Percentiles rank a stretch among this genome's conserved stretches.
These are phyloP conservation scores for Metalampra italica DNA, from an alignment of 2,888 invertebrate genomes.

Conservation along the genomic window DNA sequence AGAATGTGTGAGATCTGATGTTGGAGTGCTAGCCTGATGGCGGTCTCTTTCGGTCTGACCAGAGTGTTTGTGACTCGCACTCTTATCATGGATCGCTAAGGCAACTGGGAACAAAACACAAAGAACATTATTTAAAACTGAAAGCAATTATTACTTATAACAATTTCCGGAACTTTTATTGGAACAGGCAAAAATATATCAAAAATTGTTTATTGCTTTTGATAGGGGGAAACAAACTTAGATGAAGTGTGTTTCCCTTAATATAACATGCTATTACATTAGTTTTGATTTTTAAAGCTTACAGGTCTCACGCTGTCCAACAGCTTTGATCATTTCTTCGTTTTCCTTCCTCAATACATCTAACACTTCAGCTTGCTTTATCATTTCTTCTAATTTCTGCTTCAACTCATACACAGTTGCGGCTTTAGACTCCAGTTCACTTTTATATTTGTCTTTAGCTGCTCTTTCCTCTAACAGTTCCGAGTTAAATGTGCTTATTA, in stretches of 20 bases:
- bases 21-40: conserved; percentile 58
- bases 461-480: conserved; percentile 39
- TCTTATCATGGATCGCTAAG: conserved; percentile 38
- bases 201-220: no score
- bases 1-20: conserved; percentile 56
- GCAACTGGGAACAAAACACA: conserved; percentile 39
- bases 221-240: no score
- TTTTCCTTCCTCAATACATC: conserved; percentile 46
- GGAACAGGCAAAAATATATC: no score
- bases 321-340: conserved; percentile 41
- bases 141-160: no score
- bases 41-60: conserved; percentile 34
- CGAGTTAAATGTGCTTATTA: conserved; percentile 35
- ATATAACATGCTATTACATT: no score
- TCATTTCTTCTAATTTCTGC: conserved; percentile 28
- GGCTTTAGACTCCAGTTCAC: conserved; percentile 27
- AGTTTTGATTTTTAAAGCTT: conserved; percentile 29
- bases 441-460: conserved; percentile 29
- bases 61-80: conserved; percentile 30
- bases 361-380: conserved; percentile 26
- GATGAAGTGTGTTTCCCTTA: no score
- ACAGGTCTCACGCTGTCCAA: conserved; percentile 52
- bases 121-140: neutral
- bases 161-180: no score
- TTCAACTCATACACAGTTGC: conserved; percentile 26